These are phyloP conservation scores for Onychomys torridus DNA, from an alignment of 2,797 vertebrate species.

Conservation along the genomic window DNA sequence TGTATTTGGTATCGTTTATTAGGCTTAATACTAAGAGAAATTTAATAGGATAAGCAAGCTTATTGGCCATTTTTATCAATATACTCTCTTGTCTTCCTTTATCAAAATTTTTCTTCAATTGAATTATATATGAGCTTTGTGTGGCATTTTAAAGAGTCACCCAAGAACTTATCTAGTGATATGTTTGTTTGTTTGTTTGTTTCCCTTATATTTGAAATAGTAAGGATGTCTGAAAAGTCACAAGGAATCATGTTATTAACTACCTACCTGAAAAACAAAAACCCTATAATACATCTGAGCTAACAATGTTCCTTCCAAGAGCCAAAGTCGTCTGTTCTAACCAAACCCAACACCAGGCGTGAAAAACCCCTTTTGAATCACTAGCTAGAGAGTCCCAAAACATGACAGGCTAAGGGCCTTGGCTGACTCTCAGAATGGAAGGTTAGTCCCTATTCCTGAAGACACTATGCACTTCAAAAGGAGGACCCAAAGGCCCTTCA, in stretches of 20 bases:
- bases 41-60: neutral
- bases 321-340: neutral
- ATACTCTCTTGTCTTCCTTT: constrained; percentile 6
- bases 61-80: neutral
- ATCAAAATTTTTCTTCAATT: constrained; percentile 1
- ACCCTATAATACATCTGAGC: neutral
- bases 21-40: neutral
- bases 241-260: neutral
- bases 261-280: neutral
- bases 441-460: neutral
- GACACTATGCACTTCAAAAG: neutral
- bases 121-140: neutral
- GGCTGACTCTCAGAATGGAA: neutral
- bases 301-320: neutral
- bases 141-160: neutral
- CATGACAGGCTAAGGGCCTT: neutral
- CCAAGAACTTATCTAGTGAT: neutral
- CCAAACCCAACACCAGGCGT: neutral
- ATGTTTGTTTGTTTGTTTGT: neutral
- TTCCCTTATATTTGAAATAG: neutral
- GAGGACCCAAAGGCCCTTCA: neutral
- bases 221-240: neutral
- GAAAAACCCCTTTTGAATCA: neutral
- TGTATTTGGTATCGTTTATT: constrained; percentile 23
- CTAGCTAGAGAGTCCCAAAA: neutral